Base-by-base conservation (phyloP, 2,888 invertebrate species). In the Mechanitis messenoides region DNA sequence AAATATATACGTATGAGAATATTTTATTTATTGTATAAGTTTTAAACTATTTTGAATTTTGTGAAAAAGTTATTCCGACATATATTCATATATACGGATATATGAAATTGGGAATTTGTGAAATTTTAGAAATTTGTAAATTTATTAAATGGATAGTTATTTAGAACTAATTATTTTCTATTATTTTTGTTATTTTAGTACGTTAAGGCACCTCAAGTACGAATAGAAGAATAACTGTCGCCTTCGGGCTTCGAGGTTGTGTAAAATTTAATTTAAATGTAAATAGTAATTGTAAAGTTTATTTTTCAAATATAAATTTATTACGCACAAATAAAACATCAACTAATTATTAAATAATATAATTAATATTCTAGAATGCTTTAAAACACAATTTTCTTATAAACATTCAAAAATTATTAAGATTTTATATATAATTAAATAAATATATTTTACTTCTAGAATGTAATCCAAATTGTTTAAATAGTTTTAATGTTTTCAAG, bases 161-260 rank as follows among this genome's bases (percentile, higher is more conserved):
- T 20, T 28, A 5, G 7, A 3, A 38, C 38, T 11, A 47, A 5
- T 47, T 28, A 9, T 50, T 31, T 31, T 31, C 31, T 31, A 31
- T 50, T 42, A 42, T 46, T 3, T 55, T 58, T 50, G 31, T 33
- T 53, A 38, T 58, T 54, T 69, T 65, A 70, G 79, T 79, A 75
- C 80, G 78, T 81, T 80, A 78, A 63, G 59, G 67, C 56, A 59
- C 59, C 56, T 68, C 64, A 66, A 70, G 65, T 69, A 73, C 55
- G 64, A 58, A 38, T 61, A 53, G 56, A 56, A 56, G 60, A 62
- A 73, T 72, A 63, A 71, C 68, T 76, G 71, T 66, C 71, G 70
- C 67, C 60, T 62, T 62, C 70, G 73, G 70, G 50, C 50, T 50
- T 31, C 70, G 71, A 73, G 80, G 79, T 80, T 81, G 80, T 83